These are phyloP conservation scores for Chaetodon auriga DNA, from an alignment of 2,113 vertebrate genomes.

Conservation along the genomic window DNA sequence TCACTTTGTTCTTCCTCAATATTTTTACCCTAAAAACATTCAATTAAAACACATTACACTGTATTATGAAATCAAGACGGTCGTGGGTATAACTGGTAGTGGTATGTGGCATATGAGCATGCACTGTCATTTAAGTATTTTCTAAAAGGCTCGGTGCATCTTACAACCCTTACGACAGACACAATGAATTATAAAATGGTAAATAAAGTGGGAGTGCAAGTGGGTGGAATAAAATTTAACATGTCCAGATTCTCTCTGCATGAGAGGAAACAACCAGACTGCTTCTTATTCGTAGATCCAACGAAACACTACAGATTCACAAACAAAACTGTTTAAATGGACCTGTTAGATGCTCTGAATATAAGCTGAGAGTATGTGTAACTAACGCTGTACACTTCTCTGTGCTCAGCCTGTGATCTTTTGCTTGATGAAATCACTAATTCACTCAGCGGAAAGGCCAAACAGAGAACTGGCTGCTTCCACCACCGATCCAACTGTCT, in stretches of 20 bases:
- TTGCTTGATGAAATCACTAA: background rate
- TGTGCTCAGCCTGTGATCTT: background rate
- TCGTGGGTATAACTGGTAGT: background rate
- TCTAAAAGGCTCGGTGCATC: too few relatives aligned
- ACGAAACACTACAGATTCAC: background rate
- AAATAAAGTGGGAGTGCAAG: background rate
- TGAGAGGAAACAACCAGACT: background rate
- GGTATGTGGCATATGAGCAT: background rate
- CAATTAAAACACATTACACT: background rate
- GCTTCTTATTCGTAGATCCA: background rate
- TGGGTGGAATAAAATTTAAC: background rate
- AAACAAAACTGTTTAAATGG: background rate
- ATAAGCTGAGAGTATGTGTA: background rate
- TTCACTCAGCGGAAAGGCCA: background rate
- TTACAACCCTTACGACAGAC: background rate
- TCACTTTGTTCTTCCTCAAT: background rate
- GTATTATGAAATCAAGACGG: background rate
- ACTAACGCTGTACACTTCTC: background rate
- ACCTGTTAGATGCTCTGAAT: background rate
- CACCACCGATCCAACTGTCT: background rate
- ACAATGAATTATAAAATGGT: background rate
- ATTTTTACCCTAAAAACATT: background rate
- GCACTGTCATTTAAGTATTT: too few relatives aligned
- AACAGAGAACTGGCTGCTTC: constrained; percentile 3
- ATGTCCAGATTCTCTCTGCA: background rate